These are phyloP conservation scores for Aquatica leii DNA, from an alignment of 2,888 invertebrate species.

Conservation along the genomic window DNA sequence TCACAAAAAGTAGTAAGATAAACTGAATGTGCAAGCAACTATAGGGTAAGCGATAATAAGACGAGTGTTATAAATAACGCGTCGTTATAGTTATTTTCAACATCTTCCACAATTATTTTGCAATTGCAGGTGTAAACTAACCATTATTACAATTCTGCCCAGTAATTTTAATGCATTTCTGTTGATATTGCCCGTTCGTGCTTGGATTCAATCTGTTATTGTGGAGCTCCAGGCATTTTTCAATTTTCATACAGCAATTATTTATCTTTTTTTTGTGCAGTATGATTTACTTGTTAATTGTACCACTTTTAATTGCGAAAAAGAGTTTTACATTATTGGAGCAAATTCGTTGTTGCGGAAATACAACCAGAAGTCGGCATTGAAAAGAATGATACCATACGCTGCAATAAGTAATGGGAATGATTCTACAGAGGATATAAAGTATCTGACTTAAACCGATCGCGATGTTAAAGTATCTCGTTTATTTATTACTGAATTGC, in stretches of 20 bases:
- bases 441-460: slow-evolving; percentile 8
- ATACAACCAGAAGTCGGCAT: slow-evolving; percentile 15
- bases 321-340: not conserved
- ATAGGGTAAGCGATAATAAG: slow-evolving; percentile 14
- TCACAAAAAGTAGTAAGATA: not conserved
- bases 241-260: not conserved
- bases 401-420: slow-evolving; percentile 7
- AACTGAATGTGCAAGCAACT: not conserved
- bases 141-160: slow-evolving; percentile 13
- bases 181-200: slow-evolving; percentile 32
- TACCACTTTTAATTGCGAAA: not conserved
- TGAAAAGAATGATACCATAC: slow-evolving; percentile 10
- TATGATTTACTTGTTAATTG: slow-evolving; percentile 4
- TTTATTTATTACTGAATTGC: slow-evolving; percentile 54
- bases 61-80: slow-evolving; percentile 12
- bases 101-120: slow-evolving; percentile 19
- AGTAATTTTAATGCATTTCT: slow-evolving; percentile 10
- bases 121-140: slow-evolving; percentile 23
- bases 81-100: slow-evolving; percentile 17
- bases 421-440: slow-evolving; percentile 7
- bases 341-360: not conserved
- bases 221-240: not conserved
- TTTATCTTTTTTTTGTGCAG: not conserved
- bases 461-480: slow-evolving; percentile 19
- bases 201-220: slow-evolving; percentile 32